Evolutionary conservation across 53 echinoderm and acorn worm species (phyloP), one percentile per base, ranked within the genome.

Genomic region (Zoroaster sp.): DNA sequence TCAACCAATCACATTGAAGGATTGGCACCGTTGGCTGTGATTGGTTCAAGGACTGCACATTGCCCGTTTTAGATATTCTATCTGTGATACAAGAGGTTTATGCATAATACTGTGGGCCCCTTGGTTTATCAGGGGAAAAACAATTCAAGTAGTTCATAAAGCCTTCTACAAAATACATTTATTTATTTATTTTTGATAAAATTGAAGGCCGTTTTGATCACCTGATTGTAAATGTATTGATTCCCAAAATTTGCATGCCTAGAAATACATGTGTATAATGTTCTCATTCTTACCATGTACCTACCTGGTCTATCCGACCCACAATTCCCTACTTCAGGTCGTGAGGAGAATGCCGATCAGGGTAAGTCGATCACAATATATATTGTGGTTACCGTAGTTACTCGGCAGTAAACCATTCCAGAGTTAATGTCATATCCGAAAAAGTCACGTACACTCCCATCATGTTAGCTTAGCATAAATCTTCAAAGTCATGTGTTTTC

Each of bases 281-380:
- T 35, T 31, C 45, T 85, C 36, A 40, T 46, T 69, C 85, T 85
- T 71, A 85, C 85, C 47, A 70, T 85, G 53, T 85, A 85, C 85
- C 85, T 85, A 36, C 70, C 70, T 85, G 85, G 85, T 85, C 85
- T 85, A 37, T 71, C 51, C 21, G 85, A 85, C 69, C 85, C 85
- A 69, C 35, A 49, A 69, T 70, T 71, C 83, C 85, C 63, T 85
- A 47, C 81, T 71, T 47, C 32, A 85, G 85, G 85, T 71, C 85
- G 71, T 36, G 71, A 85, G 71, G 85, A 85, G 71, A 71, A 49
- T 85, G 85, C 85, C 4, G 85, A 85, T 70, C 85, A 85, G 85
- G 85, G 85, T 85, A 85, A 85, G 85, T 85, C 71, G 1, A 46
- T 66, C 55, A 63, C 44, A 66, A 42, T 67, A 17, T 66, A 46